A percentile compares a stretch with the other conserved stretches of the same genome.
Conservation (phyloP, 1,140 invertebrate genomes). For the Mesaphorura yosii region DNA sequence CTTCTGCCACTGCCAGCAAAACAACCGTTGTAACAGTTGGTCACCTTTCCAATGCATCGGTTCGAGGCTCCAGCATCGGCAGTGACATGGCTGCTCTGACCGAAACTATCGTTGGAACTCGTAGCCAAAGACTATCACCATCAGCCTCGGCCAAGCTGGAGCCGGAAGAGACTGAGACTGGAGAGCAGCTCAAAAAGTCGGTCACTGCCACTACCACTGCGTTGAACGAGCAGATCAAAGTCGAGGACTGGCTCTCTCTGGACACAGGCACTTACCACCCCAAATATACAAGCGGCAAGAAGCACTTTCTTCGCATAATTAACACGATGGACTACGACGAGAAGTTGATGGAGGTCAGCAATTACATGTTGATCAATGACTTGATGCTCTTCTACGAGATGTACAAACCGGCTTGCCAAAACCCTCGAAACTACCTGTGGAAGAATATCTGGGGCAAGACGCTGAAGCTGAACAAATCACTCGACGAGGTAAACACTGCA, state of each 20-base stretch:
- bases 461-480: constrained; percentile 5
- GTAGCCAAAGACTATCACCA: neutral
- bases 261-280: neutral
- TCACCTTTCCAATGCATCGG: constrained; percentile 4
- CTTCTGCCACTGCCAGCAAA: too few relatives aligned
- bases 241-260: neutral
- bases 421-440: constrained; percentile 13
- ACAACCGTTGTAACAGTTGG: too few relatives aligned
- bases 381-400: constrained; percentile 8
- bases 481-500: constrained; percentile 10
- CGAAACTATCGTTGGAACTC: neutral
- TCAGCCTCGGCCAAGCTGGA: neutral
- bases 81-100: neutral
- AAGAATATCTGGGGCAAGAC: constrained; percentile 17
- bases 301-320: constrained; percentile 11
- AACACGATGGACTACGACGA: constrained; percentile 16
- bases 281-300: neutral
- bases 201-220: neutral
- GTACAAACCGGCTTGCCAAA: constrained; percentile 1
- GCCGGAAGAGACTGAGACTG: neutral
- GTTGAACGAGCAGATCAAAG: neutral
- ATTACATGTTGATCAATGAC: constrained; percentile 10
- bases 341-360: constrained; percentile 8
- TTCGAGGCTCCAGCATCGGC: neutral
- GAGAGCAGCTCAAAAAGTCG: neutral